phyloP scores from a whole-genome alignment of 2,888 invertebrate genomes.

The Sussaba pulchella region DNA sequence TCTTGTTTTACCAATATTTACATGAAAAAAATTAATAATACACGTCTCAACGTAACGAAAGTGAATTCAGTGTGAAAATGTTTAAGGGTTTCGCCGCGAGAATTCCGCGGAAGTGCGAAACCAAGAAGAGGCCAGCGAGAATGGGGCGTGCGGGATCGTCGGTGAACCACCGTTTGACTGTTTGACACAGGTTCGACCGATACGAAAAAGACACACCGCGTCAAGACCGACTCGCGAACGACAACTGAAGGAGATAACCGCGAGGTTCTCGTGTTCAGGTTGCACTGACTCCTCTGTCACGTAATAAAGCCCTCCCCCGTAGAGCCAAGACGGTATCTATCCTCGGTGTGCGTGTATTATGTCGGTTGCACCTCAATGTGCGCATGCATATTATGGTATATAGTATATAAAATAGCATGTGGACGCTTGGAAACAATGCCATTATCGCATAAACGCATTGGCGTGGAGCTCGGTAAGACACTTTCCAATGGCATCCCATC shows the following conservation, averaged over 20 bases:
- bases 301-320: conserved; percentile 75
- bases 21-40: too few species aligned
- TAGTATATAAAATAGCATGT: conserved; percentile 27
- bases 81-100: too few species aligned
- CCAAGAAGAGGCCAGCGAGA: too few species aligned
- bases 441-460: conserved; percentile 78
- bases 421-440: conserved; percentile 75
- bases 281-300: conserved; percentile 76
- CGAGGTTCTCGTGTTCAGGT: conserved; percentile 71
- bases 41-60: too few species aligned
- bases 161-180: too few species aligned
- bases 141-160: too few species aligned
- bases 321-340: conserved; percentile 47
- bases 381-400: conserved; percentile 22
- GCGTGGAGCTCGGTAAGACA: conserved; percentile 74
- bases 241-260: conserved; percentile 81
- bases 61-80: too few species aligned
- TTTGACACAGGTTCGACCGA: background rate
- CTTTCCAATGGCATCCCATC: conserved; percentile 69
- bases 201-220: conserved; percentile 69
- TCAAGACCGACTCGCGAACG: conserved; percentile 75
- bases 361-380: conserved; percentile 37
- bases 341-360: conserved; percentile 34
- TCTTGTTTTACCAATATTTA: too few species aligned
- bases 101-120: too few species aligned